Percentiles rank a stretch among this genome's conserved stretches.
phyloP scores from a whole-genome alignment of 2,113 vertebrate species.

The Hyperopisus bebe region DNA sequence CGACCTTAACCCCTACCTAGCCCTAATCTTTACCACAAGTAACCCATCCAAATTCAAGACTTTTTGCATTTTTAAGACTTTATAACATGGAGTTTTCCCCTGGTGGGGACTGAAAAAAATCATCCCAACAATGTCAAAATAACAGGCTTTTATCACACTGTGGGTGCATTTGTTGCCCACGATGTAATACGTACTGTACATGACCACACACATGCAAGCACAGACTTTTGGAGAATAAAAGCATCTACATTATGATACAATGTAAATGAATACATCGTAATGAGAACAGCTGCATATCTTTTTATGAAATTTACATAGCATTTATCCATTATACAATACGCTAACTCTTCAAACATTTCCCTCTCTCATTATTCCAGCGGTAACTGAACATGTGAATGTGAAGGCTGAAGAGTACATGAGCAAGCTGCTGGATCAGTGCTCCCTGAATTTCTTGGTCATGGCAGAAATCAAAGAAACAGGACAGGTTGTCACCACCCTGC shows the following conservation, averaged over 20 bases:
- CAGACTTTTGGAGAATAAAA: background rate
- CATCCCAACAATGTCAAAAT: too few relatives aligned
- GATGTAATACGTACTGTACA: background rate
- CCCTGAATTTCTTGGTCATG: conserved; percentile 66
- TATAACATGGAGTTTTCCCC: too few relatives aligned
- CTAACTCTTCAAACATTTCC: background rate
- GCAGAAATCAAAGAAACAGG: conserved; percentile 49
- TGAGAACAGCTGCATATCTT: background rate
- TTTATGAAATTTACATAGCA: background rate
- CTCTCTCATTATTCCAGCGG: conserved; percentile 44
- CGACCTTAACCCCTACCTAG: background rate
- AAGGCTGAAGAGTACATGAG: conserved; percentile 63
- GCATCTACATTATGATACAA: background rate
- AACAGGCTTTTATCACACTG: background rate
- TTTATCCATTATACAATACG: background rate
- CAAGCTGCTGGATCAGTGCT: conserved; percentile 64
- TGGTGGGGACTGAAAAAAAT: too few relatives aligned
- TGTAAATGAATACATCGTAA: background rate
- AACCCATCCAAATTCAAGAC: too few relatives aligned
- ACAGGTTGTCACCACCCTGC: conserved; percentile 56
- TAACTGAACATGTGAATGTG: conserved; percentile 45
- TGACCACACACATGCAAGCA: background rate
- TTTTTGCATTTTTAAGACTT: too few relatives aligned
- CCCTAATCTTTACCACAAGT: too few relatives aligned
- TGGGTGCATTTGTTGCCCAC: background rate